Evolutionary conservation across 2,113 vertebrate genomes (phyloP), one percentile per base, ranked within the genome.

Genomic region (Myotis yumanensis): DNA sequence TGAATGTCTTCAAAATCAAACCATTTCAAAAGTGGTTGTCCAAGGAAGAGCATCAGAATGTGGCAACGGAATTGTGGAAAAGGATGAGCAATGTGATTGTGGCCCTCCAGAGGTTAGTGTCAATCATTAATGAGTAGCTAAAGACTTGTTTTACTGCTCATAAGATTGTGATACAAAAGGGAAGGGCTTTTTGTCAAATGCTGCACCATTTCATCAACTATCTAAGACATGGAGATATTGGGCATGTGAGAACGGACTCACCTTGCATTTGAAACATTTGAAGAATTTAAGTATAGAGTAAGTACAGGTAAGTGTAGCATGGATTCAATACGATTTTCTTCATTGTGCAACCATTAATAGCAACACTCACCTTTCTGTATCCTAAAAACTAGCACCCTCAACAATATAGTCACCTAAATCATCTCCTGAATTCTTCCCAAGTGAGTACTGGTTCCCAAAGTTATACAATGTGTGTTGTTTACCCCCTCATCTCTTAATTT

Each of bases 31-130:
- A 48, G 0, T 97, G 97, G 82, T 96, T 98, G 62, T 98, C 97
- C 96, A 64, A 88, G 15, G 17, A 69, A 98, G 97, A 84, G 5
- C 0, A 8, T 23, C 97, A 37, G 23, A 4, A 92, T 99, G 99
- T 48, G 99, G 99, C 1, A 99, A 99, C 94, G 23, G 94, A 0
- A 62, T 99, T 91, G 86, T 99, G 97, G 99, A 99, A 86, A 0
- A 81, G 0, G 98, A 98, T 1, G 99, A 99, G 97, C 98, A 99
- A 84, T 99, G 99, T 4, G 95, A 96, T 97, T 99, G 99, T 2
- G 99, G 99, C 3, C 37, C 57, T 0, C 18, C 59, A 23, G 17
- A 98, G 98, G 99, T 99, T 68, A 81, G 98, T 68, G 0, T 9
- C 4, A 35, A 57, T n/a, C 3, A 66, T 68, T 79, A 37, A 23